A percentile compares a stretch with the other conserved stretches of the same genome.
These are phyloP conservation scores for Pantherophis vulpinus DNA, from an alignment of 2,797 vertebrate genomes.

Conservation along the genomic window DNA sequence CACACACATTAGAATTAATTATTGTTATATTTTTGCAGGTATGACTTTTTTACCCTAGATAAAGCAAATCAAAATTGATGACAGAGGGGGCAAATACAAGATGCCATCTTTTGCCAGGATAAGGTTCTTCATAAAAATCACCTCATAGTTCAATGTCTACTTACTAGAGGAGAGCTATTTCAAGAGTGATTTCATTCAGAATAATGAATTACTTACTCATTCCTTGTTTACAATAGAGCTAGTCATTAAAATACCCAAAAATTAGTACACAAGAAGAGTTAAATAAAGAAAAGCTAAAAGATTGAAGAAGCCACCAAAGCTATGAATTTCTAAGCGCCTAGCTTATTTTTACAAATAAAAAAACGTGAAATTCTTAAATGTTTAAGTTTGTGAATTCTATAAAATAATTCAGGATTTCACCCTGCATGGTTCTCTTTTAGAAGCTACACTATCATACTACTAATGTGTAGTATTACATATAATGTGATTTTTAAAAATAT, in stretches of 20 bases:
- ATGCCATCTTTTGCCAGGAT: neutral
- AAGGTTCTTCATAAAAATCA: neutral
- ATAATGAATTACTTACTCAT: neutral
- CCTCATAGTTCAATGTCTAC: neutral
- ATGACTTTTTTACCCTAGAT: neutral
- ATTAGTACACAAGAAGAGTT: neutral
- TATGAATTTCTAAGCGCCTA: neutral
- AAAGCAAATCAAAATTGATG: neutral
- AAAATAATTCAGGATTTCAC: neutral
- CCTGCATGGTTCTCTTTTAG: neutral
- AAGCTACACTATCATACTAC: neutral
- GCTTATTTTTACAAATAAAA: neutral
- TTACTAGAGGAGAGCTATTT: neutral
- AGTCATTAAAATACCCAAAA: neutral
- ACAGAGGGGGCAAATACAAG: neutral
- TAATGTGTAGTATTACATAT: neutral
- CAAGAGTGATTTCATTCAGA: neutral
- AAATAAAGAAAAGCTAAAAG: neutral
- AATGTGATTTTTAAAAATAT: neutral
- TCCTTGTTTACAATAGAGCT: neutral
- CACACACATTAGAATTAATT: accelerated
- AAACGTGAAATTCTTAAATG: neutral
- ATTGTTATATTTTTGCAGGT: neutral
- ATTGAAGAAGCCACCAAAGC: neutral
- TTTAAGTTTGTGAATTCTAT: neutral